Evolutionary conservation across 2,888 invertebrate genomes (phyloP).

Genomic region (Atrina japonica): DNA sequence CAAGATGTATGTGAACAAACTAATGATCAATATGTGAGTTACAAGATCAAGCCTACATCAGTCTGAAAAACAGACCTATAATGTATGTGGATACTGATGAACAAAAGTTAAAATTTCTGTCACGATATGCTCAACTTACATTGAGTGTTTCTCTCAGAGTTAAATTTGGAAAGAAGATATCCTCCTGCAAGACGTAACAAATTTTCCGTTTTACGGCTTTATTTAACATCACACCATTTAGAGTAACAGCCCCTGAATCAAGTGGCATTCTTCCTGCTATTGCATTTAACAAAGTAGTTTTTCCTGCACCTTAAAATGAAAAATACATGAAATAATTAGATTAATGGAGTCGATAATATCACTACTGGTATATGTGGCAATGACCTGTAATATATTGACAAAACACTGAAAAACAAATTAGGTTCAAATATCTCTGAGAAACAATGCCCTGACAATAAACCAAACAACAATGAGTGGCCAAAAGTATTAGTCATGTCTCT

Average conservation of each 20-base stretch:
- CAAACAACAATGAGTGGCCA: no score
- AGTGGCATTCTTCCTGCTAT: slow-evolving; percentile 86
- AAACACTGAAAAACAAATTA: background rate
- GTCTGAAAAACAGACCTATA: no score
- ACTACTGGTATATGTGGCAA: background rate
- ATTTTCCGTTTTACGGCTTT: slow-evolving; percentile 88
- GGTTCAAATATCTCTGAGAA: no score
- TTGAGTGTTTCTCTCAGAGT: slow-evolving; percentile 89
- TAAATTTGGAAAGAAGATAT: slow-evolving; percentile 90
- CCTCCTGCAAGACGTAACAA: slow-evolving; percentile 90
- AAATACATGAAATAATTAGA: slow-evolving; percentile 9
- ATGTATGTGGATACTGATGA: no score
- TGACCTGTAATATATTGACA: background rate
- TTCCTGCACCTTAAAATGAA: slow-evolving; percentile 85
- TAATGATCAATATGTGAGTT: no score
- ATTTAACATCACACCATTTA: slow-evolving; percentile 85
- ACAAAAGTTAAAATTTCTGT: no score
- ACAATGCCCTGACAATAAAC: no score
- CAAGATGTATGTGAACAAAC: no score
- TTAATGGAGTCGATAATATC: background rate
- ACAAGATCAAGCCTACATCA: no score
- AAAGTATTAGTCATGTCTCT: no score
- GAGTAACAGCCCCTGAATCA: slow-evolving; percentile 85
- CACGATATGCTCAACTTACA: slow-evolving; percentile 81
- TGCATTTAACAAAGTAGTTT: slow-evolving; percentile 89